Evolutionary conservation across 2,113 vertebrate species (phyloP).

Genomic region (Callaeas wilsoni): DNA sequence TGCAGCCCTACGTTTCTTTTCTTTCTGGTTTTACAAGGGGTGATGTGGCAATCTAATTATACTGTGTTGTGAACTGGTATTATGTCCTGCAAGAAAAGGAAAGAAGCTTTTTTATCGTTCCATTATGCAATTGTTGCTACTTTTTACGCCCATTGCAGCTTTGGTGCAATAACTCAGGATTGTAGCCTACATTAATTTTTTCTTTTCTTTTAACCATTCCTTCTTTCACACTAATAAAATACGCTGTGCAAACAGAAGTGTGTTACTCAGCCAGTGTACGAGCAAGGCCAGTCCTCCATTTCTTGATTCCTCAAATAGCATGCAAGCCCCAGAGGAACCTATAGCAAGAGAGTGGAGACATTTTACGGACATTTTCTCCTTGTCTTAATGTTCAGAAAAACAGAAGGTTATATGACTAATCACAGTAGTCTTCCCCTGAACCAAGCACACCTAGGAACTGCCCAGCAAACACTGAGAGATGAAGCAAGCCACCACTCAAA

Average conservation of each 20-base stretch:
- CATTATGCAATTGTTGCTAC: constrained; percentile 44
- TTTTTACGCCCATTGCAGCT: constrained; percentile 15
- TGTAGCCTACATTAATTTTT: not conserved
- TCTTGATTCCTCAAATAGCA: not conserved
- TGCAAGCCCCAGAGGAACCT: not conserved
- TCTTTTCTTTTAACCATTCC: not conserved
- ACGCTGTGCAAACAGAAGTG: not conserved
- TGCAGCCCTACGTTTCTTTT: constrained; percentile 50
- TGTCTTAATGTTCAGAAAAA: not conserved
- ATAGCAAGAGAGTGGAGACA: not conserved
- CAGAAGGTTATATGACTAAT: not conserved
- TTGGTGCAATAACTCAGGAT: constrained; percentile 5
- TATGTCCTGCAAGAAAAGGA: constrained; percentile 33
- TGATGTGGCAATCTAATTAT: constrained; percentile 44
- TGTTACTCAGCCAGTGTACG: not conserved
- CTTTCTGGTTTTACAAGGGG: constrained; percentile 52
- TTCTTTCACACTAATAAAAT: not conserved
- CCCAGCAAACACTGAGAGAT: not conserved
- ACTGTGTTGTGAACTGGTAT: constrained; percentile 20
- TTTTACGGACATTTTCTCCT: not conserved
- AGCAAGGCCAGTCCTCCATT: not conserved
- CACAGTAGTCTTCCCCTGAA: not conserved
- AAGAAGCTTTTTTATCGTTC: constrained; percentile 49
- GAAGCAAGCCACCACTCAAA: not conserved
- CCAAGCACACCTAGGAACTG: not conserved